phyloP scores from a whole-genome alignment of 2,888 invertebrate genomes.

The Protonemura montana region DNA sequence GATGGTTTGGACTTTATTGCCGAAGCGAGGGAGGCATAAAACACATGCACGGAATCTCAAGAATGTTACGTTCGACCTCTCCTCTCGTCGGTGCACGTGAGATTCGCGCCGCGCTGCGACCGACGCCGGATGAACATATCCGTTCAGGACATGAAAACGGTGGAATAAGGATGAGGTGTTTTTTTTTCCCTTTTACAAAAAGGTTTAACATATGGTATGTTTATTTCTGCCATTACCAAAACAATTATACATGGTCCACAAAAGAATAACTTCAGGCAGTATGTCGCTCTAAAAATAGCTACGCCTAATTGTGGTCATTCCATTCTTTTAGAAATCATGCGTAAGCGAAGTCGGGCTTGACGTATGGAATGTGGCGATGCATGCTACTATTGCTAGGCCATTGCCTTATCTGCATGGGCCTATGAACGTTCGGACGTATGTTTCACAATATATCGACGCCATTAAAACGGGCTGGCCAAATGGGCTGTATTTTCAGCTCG shows the following conservation, averaged over 20 bases:
- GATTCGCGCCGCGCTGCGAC: neutral
- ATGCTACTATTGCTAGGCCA: neutral
- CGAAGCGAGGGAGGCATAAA: neutral
- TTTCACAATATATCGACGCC: neutral
- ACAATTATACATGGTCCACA: no score
- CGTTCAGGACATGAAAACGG: neutral
- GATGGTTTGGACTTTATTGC: neutral
- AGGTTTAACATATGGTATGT: no score
- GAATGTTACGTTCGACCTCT: neutral
- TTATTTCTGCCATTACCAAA: no score
- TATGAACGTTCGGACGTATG: neutral
- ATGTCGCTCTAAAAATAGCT: no score
- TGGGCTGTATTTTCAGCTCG: neutral
- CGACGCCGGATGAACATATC: slow-evolving; percentile 1
- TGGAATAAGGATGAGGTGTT: neutral
- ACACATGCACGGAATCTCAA: slow-evolving; percentile 7
- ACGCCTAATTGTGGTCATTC: no score
- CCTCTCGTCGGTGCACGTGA: neutral
- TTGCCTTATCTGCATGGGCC: neutral
- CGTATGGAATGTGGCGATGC: neutral
- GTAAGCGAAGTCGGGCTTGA: neutral
- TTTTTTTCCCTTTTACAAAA: no score
- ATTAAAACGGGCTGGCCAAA: neutral
- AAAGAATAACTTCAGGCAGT: no score
- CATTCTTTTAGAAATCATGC: no score